Evolutionary conservation across 2,888 invertebrate species (phyloP).

Genomic region (Drosophila buzzatii): DNA sequence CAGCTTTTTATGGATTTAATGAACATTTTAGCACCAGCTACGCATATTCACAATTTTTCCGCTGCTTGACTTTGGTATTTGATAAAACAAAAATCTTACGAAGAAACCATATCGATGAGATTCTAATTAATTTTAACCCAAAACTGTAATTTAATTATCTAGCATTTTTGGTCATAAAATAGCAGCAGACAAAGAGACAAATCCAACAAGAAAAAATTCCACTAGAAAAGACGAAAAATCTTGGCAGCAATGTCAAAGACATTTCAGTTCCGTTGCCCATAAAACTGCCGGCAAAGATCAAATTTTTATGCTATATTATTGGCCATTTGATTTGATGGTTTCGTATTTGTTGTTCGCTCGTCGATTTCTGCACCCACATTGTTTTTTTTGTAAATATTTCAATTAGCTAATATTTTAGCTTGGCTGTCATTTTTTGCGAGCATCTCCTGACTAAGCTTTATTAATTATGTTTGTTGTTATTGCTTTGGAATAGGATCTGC

Average conservation of each 20-base stretch:
- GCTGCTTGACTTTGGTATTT: slow-evolving; percentile 28
- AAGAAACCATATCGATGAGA: slow-evolving; percentile 6
- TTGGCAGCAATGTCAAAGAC: slow-evolving; percentile 41
- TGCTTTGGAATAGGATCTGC: slow-evolving; percentile 35
- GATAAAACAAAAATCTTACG: slow-evolving; percentile 8
- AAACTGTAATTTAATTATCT: slow-evolving; percentile 52
- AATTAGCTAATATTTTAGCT: slow-evolving; percentile 16
- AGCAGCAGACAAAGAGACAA: not conserved
- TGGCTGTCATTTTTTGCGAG: slow-evolving; percentile 29
- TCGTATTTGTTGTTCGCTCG: slow-evolving; percentile 14
- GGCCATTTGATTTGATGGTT: slow-evolving; percentile 33
- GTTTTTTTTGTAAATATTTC: slow-evolving; percentile 29
- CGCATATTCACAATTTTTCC: slow-evolving; percentile 42
- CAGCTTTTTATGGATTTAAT: slow-evolving; percentile 57
- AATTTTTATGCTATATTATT: slow-evolving; percentile 36
- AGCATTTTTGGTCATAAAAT: slow-evolving; percentile 22
- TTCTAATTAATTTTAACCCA: slow-evolving; percentile 51
- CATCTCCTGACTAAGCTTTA: slow-evolving; percentile 50
- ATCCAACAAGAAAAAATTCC: slow-evolving; percentile 3
- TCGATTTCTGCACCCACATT: slow-evolving; percentile 57
- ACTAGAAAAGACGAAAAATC: slow-evolving; percentile 10
- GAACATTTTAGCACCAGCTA: slow-evolving; percentile 53
- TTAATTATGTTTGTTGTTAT: slow-evolving; percentile 34
- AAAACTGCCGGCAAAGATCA: slow-evolving; percentile 40
- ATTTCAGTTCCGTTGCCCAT: slow-evolving; percentile 56